Conservation (phyloP, 1,140 invertebrate genomes). For the Cyphomyrmex costatus region DNA sequence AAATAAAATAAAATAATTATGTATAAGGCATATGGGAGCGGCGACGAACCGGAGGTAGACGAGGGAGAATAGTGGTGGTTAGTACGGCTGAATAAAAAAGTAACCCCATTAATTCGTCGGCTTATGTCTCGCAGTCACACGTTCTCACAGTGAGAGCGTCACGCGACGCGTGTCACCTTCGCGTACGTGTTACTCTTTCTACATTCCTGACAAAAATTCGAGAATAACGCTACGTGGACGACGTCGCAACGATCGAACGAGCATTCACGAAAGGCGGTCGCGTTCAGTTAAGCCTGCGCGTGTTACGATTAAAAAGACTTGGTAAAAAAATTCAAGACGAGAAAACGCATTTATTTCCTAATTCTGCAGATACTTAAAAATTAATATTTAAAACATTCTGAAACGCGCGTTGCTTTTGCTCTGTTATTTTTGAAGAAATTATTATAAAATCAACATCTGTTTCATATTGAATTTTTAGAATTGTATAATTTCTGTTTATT, state of each 20-base stretch:
- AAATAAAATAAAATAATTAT: constrained; percentile 74
- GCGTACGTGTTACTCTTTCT: constrained; percentile 52
- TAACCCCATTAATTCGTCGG: constrained; percentile 79
- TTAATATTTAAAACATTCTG: not conserved
- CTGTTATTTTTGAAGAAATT: not conserved
- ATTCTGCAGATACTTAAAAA: not conserved
- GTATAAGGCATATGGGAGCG: not conserved
- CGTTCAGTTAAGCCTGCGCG: constrained; percentile 37
- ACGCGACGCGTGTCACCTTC: constrained; percentile 70
- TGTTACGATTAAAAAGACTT: not conserved
- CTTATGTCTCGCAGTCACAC: constrained; percentile 72
- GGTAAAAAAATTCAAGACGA: not conserved
- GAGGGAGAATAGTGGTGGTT: constrained; percentile 17
- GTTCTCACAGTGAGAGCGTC: constrained; percentile 72
- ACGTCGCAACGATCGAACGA: constrained; percentile 45
- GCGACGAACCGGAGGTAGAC: not conserved
- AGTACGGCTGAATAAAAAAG: constrained; percentile 76
- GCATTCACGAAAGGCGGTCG: constrained; percentile 9
- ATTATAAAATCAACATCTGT: not conserved
- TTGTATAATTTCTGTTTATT: not conserved
- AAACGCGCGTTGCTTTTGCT: not conserved
- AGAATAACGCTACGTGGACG: constrained; percentile 55
- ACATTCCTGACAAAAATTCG: constrained; percentile 60
- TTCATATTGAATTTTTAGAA: not conserved
- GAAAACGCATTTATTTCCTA: not conserved